Base-by-base conservation (phyloP, 35 echinoderm and acorn worm species). In the Acanthaster planci region DNA sequence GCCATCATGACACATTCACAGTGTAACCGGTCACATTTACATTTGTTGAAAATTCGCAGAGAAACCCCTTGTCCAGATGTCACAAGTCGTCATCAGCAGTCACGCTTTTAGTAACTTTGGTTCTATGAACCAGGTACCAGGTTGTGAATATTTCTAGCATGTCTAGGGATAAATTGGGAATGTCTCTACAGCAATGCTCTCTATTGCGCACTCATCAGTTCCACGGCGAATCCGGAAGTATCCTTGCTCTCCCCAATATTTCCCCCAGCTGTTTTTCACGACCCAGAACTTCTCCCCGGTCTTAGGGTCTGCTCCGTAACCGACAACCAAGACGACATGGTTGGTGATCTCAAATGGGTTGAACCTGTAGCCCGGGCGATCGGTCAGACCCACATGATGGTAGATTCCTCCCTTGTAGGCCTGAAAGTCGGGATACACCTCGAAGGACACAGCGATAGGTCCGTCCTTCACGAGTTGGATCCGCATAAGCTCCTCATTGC, bases 261-360 rank as follows among this genome's bases (percentile, higher is more conserved):
- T 29, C 18, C 95, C 91, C 95, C 95, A 97, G 84, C 95, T 97
- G 81, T 97, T 97, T 39, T 97, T 93, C 3, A 97, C 95, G 51
- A 26, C 90, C 95, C 95, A 97, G 72, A 87, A 97, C 44, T 93
- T 90, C 80, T 93, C 91, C 18, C 87, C 90, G 2, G 84, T 88
- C 8, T 21, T 72, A 12, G 47, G 23, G 51, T 97, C 95, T 44
- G 60, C 64, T 7, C 95, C 95, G 53, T 97, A 97, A 19, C 95
- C 95, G 3, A 97, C 95, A 0, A 90, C 57, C 15, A 97, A 68
- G 8, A 97, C 95, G 17, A 84, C 95, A 83, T 97, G 95, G 36
- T 97, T 97, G 18, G 95, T 97, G 9, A 87, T 51, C 51, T 93
- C 90, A 85, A 97, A 97, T 29, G 91, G 95, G 38, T 93, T 86